Evolutionary conservation across 2,113 vertebrate genomes (phyloP).

Genomic region (Cercopithecus mona): DNA sequence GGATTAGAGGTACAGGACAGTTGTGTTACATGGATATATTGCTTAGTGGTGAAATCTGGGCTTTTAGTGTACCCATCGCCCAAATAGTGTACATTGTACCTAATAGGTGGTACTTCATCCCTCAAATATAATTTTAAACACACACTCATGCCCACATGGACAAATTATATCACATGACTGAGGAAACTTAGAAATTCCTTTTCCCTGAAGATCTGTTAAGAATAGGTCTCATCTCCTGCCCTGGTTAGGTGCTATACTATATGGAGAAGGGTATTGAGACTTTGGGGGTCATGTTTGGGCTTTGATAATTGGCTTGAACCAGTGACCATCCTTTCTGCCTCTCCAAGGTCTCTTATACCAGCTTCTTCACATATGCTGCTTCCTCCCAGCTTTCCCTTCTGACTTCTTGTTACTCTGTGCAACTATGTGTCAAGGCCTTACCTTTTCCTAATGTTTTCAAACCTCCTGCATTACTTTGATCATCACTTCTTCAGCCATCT

Average conservation of each 20-base stretch:
- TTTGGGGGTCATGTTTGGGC: conserved; percentile 40
- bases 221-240: conserved; percentile 48
- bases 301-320: conserved; percentile 46
- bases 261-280: conserved; percentile 49
- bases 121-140: conserved; percentile 1
- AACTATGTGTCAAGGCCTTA: conserved; percentile 76
- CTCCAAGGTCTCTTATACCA: conserved; percentile 56
- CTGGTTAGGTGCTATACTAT: conserved; percentile 57
- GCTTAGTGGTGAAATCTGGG: no score
- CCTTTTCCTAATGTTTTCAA: conserved; percentile 61
- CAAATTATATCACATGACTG: background rate
- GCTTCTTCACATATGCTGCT: conserved; percentile 66
- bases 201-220: conserved; percentile 35
- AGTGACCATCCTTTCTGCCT: conserved; percentile 13
- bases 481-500: conserved; percentile 61
- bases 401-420: conserved; percentile 60
- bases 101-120: no score
- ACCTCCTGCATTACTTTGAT: conserved; percentile 54
- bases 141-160: background rate
- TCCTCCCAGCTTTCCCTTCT: conserved; percentile 56
- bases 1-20: no score
- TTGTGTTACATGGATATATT: no score
- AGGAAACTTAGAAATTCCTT: conserved; percentile 49
- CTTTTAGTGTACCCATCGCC: no score
- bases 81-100: no score